Evolutionary conservation across 2,888 invertebrate species (phyloP).

Genomic region (Phytoseiulus persimilis): DNA sequence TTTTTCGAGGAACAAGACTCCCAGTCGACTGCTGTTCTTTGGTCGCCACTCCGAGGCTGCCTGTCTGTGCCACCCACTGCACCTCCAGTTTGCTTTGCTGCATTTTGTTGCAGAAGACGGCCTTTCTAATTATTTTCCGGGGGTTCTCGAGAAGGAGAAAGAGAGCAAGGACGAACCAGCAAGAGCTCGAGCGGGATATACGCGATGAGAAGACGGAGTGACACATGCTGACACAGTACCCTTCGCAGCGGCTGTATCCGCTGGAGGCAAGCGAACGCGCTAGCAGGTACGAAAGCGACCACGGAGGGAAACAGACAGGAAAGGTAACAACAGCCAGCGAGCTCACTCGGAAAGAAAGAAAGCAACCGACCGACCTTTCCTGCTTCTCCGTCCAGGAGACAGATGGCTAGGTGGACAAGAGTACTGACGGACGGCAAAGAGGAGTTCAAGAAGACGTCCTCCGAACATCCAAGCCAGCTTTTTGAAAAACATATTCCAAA

Average conservation of each 20-base stretch:
- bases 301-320: neutral
- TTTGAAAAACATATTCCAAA: too few relatives aligned
- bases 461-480: too few relatives aligned
- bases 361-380: too few relatives aligned
- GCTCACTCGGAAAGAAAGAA: too few relatives aligned
- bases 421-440: too few relatives aligned
- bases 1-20: neutral
- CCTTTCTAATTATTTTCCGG: neutral
- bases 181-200: neutral
- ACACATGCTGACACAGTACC: neutral
- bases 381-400: too few relatives aligned
- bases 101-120: neutral
- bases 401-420: too few relatives aligned
- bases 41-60: neutral
- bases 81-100: neutral
- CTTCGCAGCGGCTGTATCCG: neutral
- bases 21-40: neutral
- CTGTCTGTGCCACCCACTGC: neutral
- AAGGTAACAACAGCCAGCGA: neutral
- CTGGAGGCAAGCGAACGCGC: neutral
- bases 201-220: neutral
- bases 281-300: neutral
- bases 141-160: neutral
- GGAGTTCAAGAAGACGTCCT: too few relatives aligned
- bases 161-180: neutral